phyloP scores from a whole-genome alignment of 2,888 invertebrate genomes.

The Pheosia gnoma region DNA sequence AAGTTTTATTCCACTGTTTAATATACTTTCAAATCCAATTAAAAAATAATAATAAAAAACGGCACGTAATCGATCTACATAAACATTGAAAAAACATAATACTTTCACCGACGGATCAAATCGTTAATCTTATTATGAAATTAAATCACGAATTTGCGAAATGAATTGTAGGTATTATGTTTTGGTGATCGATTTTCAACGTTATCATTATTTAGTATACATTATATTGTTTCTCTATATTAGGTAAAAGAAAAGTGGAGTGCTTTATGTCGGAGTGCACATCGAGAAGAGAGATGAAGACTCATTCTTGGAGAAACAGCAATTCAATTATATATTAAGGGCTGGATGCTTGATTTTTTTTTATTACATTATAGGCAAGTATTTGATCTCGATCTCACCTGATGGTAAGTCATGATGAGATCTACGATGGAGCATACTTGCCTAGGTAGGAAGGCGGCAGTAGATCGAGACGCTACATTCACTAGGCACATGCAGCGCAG shows the following conservation, averaged over 20 bases:
- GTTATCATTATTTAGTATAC: constrained; percentile 1
- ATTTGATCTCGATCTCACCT: too few species aligned
- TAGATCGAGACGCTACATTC: too few species aligned
- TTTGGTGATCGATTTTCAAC: constrained; percentile 17
- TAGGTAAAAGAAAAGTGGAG: not conserved
- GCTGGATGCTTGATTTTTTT: too few species aligned
- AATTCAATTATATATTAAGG: too few species aligned
- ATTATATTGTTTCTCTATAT: not conserved
- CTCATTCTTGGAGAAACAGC: too few species aligned
- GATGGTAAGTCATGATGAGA: too few species aligned
- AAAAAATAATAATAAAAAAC: not conserved
- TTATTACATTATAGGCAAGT: too few species aligned
- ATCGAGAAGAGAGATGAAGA: too few species aligned
- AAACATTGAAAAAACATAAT: not conserved
- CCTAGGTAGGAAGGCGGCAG: too few species aligned
- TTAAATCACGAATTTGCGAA: constrained; percentile 19
- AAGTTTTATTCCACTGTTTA: too few species aligned
- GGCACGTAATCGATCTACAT: not conserved
- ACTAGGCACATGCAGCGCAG: too few species aligned
- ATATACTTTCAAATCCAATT: not conserved
- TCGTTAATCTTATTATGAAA: constrained; percentile 32
- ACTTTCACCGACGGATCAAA: constrained; percentile 3
- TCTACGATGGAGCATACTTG: too few species aligned
- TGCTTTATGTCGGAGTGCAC: not conserved
- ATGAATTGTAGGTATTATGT: constrained; percentile 21